Conservation (phyloP, 2,113 vertebrate species). For the Rousettus leschenaultii region DNA sequence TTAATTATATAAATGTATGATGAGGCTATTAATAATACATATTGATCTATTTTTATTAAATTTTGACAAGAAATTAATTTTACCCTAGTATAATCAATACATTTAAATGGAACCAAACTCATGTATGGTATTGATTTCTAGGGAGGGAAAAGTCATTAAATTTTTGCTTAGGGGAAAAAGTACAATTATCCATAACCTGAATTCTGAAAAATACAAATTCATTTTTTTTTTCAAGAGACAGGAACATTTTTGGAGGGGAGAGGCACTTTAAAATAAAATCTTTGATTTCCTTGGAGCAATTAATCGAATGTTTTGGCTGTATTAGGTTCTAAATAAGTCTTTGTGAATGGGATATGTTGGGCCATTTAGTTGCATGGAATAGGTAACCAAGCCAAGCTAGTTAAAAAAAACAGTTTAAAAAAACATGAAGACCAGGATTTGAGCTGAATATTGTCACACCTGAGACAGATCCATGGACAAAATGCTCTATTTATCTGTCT, state of each 20-base stretch:
- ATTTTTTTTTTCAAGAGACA: neutral
- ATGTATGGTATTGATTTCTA: constrained; percentile 60
- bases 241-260: neutral
- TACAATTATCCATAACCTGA: constrained; percentile 27
- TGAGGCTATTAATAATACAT: neutral
- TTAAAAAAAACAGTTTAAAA: neutral
- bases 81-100: constrained; percentile 58
- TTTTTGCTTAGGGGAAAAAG: constrained; percentile 58
- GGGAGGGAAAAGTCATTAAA: constrained; percentile 52
- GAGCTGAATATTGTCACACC: neutral
- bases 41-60: constrained; percentile 45
- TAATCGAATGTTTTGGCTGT: neutral
- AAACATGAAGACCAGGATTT: neutral
- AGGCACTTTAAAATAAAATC: neutral
- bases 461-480: neutral
- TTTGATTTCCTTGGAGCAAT: neutral
- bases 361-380: neutral
- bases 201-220: constrained; percentile 55
- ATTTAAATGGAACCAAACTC: constrained; percentile 61
- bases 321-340: neutral
- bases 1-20: constrained; percentile 54
- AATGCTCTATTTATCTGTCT: neutral
- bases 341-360: neutral
- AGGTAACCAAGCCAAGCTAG: neutral
- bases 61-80: constrained; percentile 73